Evolutionary conservation across 2,797 vertebrate species (phyloP).

Genomic region (Gadopsis marmoratus): DNA sequence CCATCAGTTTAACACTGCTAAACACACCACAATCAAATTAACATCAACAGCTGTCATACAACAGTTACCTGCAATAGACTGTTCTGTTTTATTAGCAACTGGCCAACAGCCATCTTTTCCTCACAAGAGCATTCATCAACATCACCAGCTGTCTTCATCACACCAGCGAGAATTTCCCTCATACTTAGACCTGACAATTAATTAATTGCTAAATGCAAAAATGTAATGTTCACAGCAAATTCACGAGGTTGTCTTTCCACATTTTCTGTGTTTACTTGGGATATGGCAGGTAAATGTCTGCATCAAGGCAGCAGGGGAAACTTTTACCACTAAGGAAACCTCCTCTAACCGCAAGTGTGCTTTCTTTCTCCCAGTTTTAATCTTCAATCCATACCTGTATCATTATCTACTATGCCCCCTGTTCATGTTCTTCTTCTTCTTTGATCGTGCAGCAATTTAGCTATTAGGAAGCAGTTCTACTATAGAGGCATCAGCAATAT

Average conservation of each 20-base stretch:
- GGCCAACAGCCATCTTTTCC: slow-evolving; percentile 12
- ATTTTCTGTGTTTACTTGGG: slow-evolving; percentile 1
- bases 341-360: background rate
- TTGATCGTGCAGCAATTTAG: background rate
- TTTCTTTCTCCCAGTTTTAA: background rate
- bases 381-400: background rate
- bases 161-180: background rate
- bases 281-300: background rate
- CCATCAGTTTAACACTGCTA: background rate
- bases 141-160: slow-evolving; percentile 29
- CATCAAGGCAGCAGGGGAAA: background rate
- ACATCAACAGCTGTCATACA: slow-evolving; percentile 14
- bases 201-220: slow-evolving; percentile 9
- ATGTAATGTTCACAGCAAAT: slow-evolving; percentile 19
- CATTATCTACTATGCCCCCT: background rate
- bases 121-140: slow-evolving; percentile 11
- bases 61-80: slow-evolving; percentile 4
- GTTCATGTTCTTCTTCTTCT: background rate
- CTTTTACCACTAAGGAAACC: background rate
- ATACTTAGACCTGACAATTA: slow-evolving; percentile 13
- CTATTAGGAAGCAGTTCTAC: background rate
- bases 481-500: background rate
- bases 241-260: background rate
- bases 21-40: slow-evolving; percentile 19
- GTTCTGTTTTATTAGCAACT: slow-evolving; percentile 5